Percentiles rank a stretch among this genome's conserved stretches.
phyloP scores from a whole-genome alignment of 2,888 invertebrate species.

The Diogma glabrata region DNA sequence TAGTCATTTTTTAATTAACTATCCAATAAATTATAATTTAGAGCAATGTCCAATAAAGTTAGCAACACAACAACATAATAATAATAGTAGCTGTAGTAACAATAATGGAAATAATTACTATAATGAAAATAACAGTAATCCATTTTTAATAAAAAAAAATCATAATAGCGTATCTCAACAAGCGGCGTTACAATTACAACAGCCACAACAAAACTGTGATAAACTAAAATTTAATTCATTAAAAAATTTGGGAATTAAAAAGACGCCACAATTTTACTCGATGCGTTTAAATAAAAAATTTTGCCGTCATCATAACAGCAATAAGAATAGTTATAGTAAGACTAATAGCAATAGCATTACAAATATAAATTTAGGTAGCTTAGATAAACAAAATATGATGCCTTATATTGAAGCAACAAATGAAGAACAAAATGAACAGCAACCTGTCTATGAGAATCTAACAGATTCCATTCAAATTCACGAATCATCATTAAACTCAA shows the following conservation, averaged over 20 bases:
- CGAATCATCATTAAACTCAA: constrained; percentile 29
- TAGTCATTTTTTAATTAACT: constrained; percentile 12
- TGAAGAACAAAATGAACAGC: constrained; percentile 16
- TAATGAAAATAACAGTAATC: constrained; percentile 21
- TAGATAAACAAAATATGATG: constrained; percentile 16
- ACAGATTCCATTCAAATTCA: constrained; percentile 56
- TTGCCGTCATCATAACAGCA: constrained; percentile 27
- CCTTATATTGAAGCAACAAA: constrained; percentile 13
- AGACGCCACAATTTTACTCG: constrained; percentile 20
- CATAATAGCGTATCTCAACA: constrained; percentile 27
- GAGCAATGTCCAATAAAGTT: constrained; percentile 7
- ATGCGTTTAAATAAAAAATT: constrained; percentile 28
- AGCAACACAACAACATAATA: constrained; percentile 24
- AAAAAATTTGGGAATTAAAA: constrained; percentile 23
- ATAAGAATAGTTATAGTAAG: neutral
- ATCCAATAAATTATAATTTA: constrained; percentile 13
- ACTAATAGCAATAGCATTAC: constrained; percentile 13
- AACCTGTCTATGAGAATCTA: constrained; percentile 47
- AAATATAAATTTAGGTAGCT: constrained; percentile 34
- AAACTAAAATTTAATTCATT: constrained; percentile 30
- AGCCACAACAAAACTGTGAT: constrained; percentile 21
- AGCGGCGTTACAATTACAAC: constrained; percentile 19
- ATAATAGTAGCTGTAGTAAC: constrained; percentile 34
- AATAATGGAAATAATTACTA: constrained; percentile 34
- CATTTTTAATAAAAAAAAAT: constrained; percentile 27